Evolutionary conservation across 2,888 invertebrate species (phyloP), one percentile per base, ranked within the genome.

Genomic region (Netelia fuscicornis): DNA sequence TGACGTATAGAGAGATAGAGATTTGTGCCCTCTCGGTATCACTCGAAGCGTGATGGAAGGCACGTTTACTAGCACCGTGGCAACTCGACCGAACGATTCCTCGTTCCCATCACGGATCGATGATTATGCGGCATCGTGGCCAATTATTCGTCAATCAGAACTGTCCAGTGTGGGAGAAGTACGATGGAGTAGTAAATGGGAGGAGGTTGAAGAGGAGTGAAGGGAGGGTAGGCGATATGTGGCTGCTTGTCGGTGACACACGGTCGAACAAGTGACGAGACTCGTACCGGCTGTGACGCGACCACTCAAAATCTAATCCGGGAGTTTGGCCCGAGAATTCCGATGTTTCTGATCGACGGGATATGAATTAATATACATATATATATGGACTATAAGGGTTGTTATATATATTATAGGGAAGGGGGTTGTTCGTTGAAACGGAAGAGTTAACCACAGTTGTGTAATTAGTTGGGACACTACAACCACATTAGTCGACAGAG

Each of bases 71-170:
- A 37, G 17, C 52, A 42, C 13, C 42, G 58, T 48, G 58, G 67
- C 62, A 54, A 79, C 71, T 58, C 60, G 67, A 77, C 48, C 67
- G 58, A 77, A 58, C 56, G 74, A 20, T 54, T 78, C 76, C 72
- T 44, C 17, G 17, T 81, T 70, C 56, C 52, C 70, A 79, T 87
- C 68, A 82, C 78, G 75, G 71, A 64, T 62, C 83, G 76, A 87
- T 86, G 84, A 88, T 87, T 85, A 83, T 76, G 81, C 79, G 81
- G 81, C 81, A 85, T 86, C 85, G 85, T 62, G 85, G 84, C 86
- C 86, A 85, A 88, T 88, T 88, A 87, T 81, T 84, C 85, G 84
- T 86, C 88, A 87, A 88, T 87, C 88, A 88, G 70, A 81, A 64
- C 84, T 83, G 85, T 78, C 84, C 81, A 74, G 20, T 67, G 82